Percentiles rank a stretch among this genome's conserved stretches.
Conservation (phyloP, 2,888 invertebrate genomes). For the Cosmopolites sordidus region DNA sequence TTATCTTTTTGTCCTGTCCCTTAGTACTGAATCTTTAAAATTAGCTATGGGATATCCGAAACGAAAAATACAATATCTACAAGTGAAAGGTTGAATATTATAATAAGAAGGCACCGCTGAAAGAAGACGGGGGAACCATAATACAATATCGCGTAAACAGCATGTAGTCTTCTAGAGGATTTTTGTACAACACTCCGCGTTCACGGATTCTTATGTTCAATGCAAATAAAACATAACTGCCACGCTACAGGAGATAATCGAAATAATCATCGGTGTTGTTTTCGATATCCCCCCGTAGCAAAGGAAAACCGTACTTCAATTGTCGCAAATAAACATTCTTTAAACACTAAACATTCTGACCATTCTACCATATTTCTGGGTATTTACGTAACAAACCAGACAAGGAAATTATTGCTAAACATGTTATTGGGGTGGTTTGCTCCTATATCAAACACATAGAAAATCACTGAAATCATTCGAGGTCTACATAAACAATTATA, state of each 20-base stretch:
- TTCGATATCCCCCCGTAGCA: background rate
- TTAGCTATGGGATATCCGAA: slow-evolving; percentile 22
- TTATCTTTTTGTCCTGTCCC: too few relatives aligned
- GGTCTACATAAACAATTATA: background rate
- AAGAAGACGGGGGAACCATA: slow-evolving; percentile 48
- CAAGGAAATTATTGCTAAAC: slow-evolving; percentile 11
- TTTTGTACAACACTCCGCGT: slow-evolving; percentile 25
- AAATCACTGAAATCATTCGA: background rate
- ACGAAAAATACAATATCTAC: slow-evolving; percentile 39
- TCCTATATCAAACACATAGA: slow-evolving; percentile 3
- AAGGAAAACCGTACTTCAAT: too few relatives aligned
- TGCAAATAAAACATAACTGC: background rate
- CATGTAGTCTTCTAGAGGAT: slow-evolving; percentile 29
- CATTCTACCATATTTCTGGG: background rate
- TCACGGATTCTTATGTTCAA: background rate
- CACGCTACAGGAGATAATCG: background rate
- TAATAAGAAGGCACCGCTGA: slow-evolving; percentile 52
- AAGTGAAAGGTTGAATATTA: slow-evolving; percentile 46
- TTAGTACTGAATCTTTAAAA: background rate
- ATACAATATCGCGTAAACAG: slow-evolving; percentile 38
- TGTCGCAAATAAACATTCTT: too few relatives aligned
- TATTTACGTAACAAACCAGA: slow-evolving; percentile 5
- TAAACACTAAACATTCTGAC: background rate
- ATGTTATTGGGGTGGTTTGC: slow-evolving; percentile 7
- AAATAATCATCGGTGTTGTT: background rate